phyloP scores from a whole-genome alignment of 2,888 invertebrate genomes.

The Scaptomyza tumidula region DNA sequence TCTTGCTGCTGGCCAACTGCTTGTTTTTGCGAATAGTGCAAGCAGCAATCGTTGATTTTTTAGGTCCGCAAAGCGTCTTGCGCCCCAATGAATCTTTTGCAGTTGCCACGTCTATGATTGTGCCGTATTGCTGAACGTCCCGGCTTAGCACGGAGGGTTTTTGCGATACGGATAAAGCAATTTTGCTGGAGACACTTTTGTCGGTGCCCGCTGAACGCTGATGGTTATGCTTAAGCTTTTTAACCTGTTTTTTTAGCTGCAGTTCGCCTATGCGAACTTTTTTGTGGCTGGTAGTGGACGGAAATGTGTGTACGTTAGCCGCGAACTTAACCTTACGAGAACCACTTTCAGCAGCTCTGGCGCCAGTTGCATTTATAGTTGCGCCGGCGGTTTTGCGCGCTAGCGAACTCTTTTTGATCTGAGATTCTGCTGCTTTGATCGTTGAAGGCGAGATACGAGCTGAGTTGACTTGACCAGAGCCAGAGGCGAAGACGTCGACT shows the following conservation, averaged over 20 bases:
- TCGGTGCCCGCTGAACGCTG: conserved; percentile 9
- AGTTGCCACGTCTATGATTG: conserved; percentile 12
- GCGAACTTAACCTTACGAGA: conserved; percentile 64
- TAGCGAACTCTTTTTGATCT: conserved; percentile 43
- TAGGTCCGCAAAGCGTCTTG: not conserved
- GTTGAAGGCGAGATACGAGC: conserved; percentile 13
- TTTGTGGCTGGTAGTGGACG: conserved; percentile 28
- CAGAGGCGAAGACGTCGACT: conserved; percentile 14
- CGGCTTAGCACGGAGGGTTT: not conserved
- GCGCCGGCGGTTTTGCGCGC: conserved; percentile 25
- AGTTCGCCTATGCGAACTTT: conserved; percentile 53
- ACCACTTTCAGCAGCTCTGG: not conserved
- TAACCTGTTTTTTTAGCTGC: conserved; percentile 45
- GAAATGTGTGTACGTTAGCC: conserved; percentile 53
- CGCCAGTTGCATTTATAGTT: not conserved
- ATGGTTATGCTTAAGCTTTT: conserved; percentile 43
- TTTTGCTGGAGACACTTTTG: conserved; percentile 19
- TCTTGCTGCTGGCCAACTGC: not conserved
- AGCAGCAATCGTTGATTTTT: not conserved
- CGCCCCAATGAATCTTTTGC: not conserved
- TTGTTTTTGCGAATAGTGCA: not conserved
- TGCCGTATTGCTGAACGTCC: conserved; percentile 22
- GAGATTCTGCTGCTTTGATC: conserved; percentile 24
- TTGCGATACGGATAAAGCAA: conserved; percentile 18
- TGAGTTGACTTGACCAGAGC: conserved; percentile 13